phyloP scores from a whole-genome alignment of 2,797 vertebrate genomes.

The Pseudochromis fuscus region DNA sequence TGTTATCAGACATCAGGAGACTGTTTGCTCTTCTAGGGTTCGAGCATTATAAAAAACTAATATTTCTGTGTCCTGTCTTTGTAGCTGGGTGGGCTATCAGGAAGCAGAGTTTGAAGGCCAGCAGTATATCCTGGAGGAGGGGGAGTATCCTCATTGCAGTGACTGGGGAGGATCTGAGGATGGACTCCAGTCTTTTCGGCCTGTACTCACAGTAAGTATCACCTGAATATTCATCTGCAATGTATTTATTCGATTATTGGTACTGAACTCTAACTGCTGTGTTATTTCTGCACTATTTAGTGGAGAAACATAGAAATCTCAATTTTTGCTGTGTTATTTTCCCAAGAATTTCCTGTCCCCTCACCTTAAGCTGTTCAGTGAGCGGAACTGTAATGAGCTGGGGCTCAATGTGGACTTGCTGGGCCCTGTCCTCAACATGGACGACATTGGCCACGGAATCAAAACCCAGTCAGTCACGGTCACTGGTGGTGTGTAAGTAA shows the following conservation, averaged over 20 bases:
- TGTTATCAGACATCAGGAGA: not conserved
- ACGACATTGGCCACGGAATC: slow-evolving; percentile 85
- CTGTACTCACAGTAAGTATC: slow-evolving; percentile 88
- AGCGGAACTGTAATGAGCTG: slow-evolving; percentile 86
- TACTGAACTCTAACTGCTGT: not conserved
- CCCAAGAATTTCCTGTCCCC: slow-evolving; percentile 90
- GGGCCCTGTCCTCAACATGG: slow-evolving; percentile 89
- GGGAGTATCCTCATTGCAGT: slow-evolving; percentile 88
- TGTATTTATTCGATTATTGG: not conserved
- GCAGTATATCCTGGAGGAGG: slow-evolving; percentile 97
- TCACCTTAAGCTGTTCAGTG: slow-evolving; percentile 91
- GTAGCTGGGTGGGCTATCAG: slow-evolving; percentile 94
- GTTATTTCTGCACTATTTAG: not conserved
- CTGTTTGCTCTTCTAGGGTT: not conserved
- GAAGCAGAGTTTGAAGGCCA: slow-evolving; percentile 91
- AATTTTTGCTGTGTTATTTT: not conserved
- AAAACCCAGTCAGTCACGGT: slow-evolving; percentile 92
- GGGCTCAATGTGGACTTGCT: slow-evolving; percentile 88
- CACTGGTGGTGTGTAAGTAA: slow-evolving; percentile 92
- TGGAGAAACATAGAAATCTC: too few species aligned
- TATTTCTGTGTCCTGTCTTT: not conserved
- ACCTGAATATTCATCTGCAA: not conserved
- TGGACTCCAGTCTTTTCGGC: slow-evolving; percentile 88
- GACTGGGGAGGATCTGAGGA: slow-evolving; percentile 91
- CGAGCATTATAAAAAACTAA: not conserved